A percentile compares a stretch with the other conserved stretches of the same genome.
Evolutionary conservation across 1,140 invertebrate species (phyloP).

Genomic region (Danaus plexippus): DNA sequence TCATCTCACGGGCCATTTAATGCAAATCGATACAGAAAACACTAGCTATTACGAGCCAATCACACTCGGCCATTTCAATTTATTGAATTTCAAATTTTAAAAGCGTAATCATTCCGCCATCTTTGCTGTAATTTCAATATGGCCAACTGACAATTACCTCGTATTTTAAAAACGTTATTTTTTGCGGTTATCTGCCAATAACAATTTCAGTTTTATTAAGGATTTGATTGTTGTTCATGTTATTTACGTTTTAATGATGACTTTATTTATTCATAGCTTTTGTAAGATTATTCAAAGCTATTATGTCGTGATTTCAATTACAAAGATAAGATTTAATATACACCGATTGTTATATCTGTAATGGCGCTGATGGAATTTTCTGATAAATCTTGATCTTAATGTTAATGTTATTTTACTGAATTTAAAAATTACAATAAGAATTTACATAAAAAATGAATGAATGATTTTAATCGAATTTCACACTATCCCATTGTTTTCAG

Average conservation of each 20-base stretch:
- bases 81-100: conserved; percentile 51
- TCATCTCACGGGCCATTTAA: conserved; percentile 61
- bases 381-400: conserved; percentile 19
- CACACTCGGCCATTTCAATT: conserved; percentile 41
- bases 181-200: conserved; percentile 14
- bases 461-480: too few relatives aligned
- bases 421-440: too few relatives aligned
- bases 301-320: conserved; percentile 58
- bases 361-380: conserved; percentile 30
- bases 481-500: too few relatives aligned
- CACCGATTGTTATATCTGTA: conserved; percentile 27
- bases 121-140: conserved; percentile 39
- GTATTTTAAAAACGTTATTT: conserved; percentile 22
- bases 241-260: conserved; percentile 37
- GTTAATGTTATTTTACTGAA: too few relatives aligned
- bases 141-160: conserved; percentile 20
- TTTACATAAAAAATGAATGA: too few relatives aligned
- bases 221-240: conserved; percentile 30
- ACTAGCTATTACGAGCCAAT: conserved; percentile 46
- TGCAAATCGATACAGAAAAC: conserved; percentile 56
- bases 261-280: conserved; percentile 53
- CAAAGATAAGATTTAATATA: conserved; percentile 44
- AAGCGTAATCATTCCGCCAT: conserved; percentile 24
- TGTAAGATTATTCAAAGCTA: conserved; percentile 29
- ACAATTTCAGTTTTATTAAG: conserved; percentile 34